phyloP scores from a whole-genome alignment of 2,113 vertebrate species.

The Campylomormyrus tamandua region DNA sequence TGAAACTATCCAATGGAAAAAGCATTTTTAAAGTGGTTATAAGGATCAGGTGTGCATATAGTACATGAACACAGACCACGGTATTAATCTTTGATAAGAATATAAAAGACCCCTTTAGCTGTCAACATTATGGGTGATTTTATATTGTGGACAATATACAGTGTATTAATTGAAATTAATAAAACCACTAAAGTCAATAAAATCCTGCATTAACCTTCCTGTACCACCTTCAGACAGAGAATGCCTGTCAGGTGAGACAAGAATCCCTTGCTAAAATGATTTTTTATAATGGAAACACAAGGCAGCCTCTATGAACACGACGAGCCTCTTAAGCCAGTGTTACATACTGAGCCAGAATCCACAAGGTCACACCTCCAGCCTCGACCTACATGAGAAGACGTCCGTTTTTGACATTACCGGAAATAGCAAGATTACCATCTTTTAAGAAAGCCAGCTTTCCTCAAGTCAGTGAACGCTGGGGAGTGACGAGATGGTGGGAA shows the following conservation, averaged over 20 bases:
- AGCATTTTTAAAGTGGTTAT: not conserved
- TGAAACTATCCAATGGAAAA: not conserved
- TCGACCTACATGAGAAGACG: not conserved
- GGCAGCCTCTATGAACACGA: not conserved
- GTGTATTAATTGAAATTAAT: not conserved
- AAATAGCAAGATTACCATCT: not conserved
- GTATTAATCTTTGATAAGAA: not conserved
- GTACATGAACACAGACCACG: not conserved
- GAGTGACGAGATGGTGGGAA: not conserved
- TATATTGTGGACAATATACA: not conserved
- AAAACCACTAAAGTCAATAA: not conserved
- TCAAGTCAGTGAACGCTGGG: not conserved
- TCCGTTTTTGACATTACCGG: not conserved
- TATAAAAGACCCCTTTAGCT: not conserved
- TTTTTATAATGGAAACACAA: not conserved
- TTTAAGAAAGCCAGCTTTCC: not conserved
- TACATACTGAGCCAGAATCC: not conserved
- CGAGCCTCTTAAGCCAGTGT: not conserved
- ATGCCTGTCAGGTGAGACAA: not conserved
- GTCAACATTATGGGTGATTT: not conserved
- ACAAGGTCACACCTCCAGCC: not conserved
- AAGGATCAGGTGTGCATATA: not conserved
- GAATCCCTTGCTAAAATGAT: not conserved
- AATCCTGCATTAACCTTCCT: not conserved
- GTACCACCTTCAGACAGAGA: not conserved